These are phyloP conservation scores for Troides helena DNA, from an alignment of 2,888 invertebrate genomes.

Conservation along the genomic window DNA sequence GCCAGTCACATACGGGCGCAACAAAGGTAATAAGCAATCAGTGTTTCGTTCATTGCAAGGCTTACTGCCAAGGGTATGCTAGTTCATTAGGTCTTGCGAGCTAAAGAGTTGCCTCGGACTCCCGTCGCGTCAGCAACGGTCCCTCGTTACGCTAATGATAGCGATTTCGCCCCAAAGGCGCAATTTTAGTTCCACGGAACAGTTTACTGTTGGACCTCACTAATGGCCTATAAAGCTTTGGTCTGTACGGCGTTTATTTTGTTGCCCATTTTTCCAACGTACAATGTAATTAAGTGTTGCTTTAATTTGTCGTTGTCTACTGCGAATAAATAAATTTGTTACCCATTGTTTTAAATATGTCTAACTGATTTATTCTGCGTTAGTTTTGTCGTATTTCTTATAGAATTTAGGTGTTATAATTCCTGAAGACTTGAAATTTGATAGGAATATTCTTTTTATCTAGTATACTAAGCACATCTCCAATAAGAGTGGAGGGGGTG, in stretches of 20 bases:
- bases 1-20: slow-evolving; percentile 31
- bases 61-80: slow-evolving; percentile 54
- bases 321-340: slow-evolving; percentile 13
- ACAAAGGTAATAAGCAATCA: slow-evolving; percentile 44
- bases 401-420: neutral
- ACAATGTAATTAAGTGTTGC: slow-evolving; percentile 35
- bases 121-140: slow-evolving; percentile 67
- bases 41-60: slow-evolving; percentile 40
- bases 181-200: slow-evolving; percentile 68
- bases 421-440: too few relatives aligned
- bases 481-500: too few relatives aligned
- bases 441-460: too few relatives aligned
- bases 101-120: slow-evolving; percentile 64
- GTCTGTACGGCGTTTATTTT: slow-evolving; percentile 60
- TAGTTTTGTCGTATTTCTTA: neutral
- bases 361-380: neutral
- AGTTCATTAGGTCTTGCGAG: slow-evolving; percentile 70
- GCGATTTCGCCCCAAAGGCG: slow-evolving; percentile 70
- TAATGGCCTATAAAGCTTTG: slow-evolving; percentile 67
- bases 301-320: slow-evolving; percentile 22
- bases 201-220: slow-evolving; percentile 69
- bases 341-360: slow-evolving; percentile 5
- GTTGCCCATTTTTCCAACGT: slow-evolving; percentile 46
- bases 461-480: too few relatives aligned
- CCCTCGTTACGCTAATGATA: slow-evolving; percentile 78